Evolutionary conservation across 2,113 vertebrate genomes (phyloP), one percentile per base, ranked within the genome.

Genomic region (Microcebus lehilahytsara): DNA sequence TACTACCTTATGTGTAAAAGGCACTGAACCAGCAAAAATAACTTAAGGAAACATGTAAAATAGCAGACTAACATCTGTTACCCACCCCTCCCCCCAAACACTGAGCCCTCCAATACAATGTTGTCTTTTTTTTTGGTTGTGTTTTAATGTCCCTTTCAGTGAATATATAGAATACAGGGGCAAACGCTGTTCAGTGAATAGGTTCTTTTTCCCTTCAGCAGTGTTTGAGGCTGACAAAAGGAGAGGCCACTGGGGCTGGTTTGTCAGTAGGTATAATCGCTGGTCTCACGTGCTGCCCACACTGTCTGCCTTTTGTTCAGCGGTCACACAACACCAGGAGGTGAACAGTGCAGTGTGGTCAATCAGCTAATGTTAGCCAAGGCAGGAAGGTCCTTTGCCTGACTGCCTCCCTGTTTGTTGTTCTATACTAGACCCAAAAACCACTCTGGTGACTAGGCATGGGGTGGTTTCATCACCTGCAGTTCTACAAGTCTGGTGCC

Each of bases 221-320:
- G 37, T 51, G 42, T 84, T 49, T 85, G 78, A 64, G 69, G 58
- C 42, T 75, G 23, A 97, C 98, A 98, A 97, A 98, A 91, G 96
- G 92, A 34, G 69, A 49, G 88, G 53, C 94, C 93, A 91, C 93
- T 58, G 51, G 92, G 58, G 83, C 84, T 86, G 85, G 93, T 77
- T 71, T 34, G 79, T 91, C 95, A 56, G 91, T 46, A 94, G 97
- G 83, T 95, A 49, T 32, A 96, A 93, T 79, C 62, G 30, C 64
- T 1, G 16, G 69, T 56, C 97, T 96, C 96, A 85, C 60, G 25
- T 87, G 88, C n/a, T 49, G 94, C 81, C 74, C 93, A 87, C 62
- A 30, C 71, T 81, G 98, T 91, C 67, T 20, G 81, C 89, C 92
- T 98, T 98, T 98, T 98, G 98, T 98, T 97, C 42, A 23, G 56